A percentile compares a stretch with the other conserved stretches of the same genome.
Conservation (phyloP, 2,888 invertebrate genomes). For the Lagria hirta region DNA sequence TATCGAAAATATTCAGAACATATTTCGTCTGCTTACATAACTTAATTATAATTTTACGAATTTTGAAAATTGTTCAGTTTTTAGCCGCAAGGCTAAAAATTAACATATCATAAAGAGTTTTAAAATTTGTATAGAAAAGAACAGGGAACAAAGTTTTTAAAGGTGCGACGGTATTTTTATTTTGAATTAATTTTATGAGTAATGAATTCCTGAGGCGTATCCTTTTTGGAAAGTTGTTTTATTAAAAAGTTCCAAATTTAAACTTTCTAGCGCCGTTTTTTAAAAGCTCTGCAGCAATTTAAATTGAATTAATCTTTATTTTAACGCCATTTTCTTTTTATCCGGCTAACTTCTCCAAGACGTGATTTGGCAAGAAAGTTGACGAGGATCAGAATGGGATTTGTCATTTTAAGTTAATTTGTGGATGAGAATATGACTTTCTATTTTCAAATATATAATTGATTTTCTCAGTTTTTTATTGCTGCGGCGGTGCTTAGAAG, state of each 20-base stretch:
- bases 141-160: constrained; percentile 11
- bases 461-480: too few relatives aligned
- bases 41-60: too few relatives aligned
- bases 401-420: constrained; percentile 20
- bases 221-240: constrained; percentile 24
- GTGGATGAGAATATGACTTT: too few relatives aligned
- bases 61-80: too few relatives aligned
- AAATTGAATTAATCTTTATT: constrained; percentile 40
- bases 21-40: too few relatives aligned
- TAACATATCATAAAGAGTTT: too few relatives aligned
- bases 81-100: too few relatives aligned
- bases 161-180: constrained; percentile 12
- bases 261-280: constrained; percentile 22
- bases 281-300: constrained; percentile 32
- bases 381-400: constrained; percentile 11
- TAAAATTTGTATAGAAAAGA: too few relatives aligned
- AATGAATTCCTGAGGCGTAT: constrained; percentile 24
- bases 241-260: constrained; percentile 25
- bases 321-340: constrained; percentile 33
- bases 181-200: constrained; percentile 19
- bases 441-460: too few relatives aligned
- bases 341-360: constrained; percentile 3
- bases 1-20: too few relatives aligned
- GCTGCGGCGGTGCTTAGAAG: too few relatives aligned
- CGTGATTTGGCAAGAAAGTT: constrained; percentile 22